Evolutionary conservation across 2,797 vertebrate genomes (phyloP), one percentile per base, ranked within the genome.

Genomic region (Acanthiza pusilla): DNA sequence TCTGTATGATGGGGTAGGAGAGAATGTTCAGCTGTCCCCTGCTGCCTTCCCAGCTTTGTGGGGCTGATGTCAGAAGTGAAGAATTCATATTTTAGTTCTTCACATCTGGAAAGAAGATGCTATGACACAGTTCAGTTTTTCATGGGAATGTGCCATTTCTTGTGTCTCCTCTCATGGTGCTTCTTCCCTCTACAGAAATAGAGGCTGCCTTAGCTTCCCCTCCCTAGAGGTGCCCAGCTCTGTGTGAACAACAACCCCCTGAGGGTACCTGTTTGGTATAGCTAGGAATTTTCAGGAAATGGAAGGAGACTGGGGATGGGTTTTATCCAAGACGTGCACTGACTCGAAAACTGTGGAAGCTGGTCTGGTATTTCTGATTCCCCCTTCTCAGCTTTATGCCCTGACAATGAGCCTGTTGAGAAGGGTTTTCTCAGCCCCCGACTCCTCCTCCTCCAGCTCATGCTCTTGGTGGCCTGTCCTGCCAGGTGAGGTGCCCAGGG

Each of bases 11-110:
- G 7, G 30, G 21, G 20, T 66, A 84, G 45, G 34, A 83, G 16
- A 0, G 0, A 63, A 81, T 0, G 0, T 23, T 86, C 48, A 86
- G 13, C 45, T 13, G 7, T 71, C 38, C 60, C 32, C 34, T 3
- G 0, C 42, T 58, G 51, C 58, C 71, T 84, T 75, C 34, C 29
- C 51, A 81, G 40, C 27, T 75, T 70, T 73, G 29, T 87, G 48
- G 25, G 51, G 20, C 62, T 89, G 30, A n/a, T 78, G 43, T 78
- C 66, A 55, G 4, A 23, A 40, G 2, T 22, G n/a, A 78, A 72
- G 36, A 8, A n/a, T 57, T 81, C 18, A 11, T 61, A 65, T 50
- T 72, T 87, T 81, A 72, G 47, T 75, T 84, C n/a, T 80, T 30
- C 65, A 3, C 55, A 58, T 65, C n/a, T 61, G 36, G 15, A 55